Base-by-base conservation (phyloP, 2,888 invertebrate species). In the Caenorhabditis parvicauda region DNA sequence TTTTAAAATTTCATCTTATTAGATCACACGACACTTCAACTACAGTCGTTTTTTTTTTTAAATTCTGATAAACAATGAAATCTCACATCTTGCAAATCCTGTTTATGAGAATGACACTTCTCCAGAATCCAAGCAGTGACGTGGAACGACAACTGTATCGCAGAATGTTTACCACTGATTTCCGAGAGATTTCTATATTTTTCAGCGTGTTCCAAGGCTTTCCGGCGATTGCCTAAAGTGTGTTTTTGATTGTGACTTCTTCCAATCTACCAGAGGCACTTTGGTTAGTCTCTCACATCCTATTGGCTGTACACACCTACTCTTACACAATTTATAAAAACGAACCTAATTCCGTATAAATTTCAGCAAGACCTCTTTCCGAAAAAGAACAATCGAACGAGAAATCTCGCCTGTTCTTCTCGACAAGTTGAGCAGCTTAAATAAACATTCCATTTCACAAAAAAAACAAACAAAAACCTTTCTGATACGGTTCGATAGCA, bases 121-220 rank as follows among this genome's bases (percentile, higher is more conserved):
- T 52, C 52, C 4, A 22, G 44, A 37, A 52, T 25, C 52, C 52
- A 52, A 9, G 52, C 52, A 22, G 44, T 22, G n/a, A 52, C 52
- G 29, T 52, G 52, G 19, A 22, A 35, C 22, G 52, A 52, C 6
- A 52, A 24, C 22, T 52, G 52, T 7, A 44, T 44, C 12, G 43
- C 32, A 3, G 44, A 44, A 21, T 1, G 22, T 22, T 28, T 52
- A 1, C 22, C 22, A 5, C 43, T 42, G 4, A 14, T 19, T 21
- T 27, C 9, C 1, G 52, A 43, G 17, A 22, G 21, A 35, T 44
- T 21, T 6, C 52, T 32, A 21, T 28, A 52, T 22, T 28, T 25
- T 44, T 12, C 28, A 5, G 44, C 29, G 43, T 43, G 17, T 14
- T 12, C 12, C 21, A 52, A 29, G 6, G 52, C 52, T 25, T n/a